Evolutionary conservation across 2,797 vertebrate genomes (phyloP), one percentile per base, ranked within the genome.

Genomic region (Nannoperca australis): DNA sequence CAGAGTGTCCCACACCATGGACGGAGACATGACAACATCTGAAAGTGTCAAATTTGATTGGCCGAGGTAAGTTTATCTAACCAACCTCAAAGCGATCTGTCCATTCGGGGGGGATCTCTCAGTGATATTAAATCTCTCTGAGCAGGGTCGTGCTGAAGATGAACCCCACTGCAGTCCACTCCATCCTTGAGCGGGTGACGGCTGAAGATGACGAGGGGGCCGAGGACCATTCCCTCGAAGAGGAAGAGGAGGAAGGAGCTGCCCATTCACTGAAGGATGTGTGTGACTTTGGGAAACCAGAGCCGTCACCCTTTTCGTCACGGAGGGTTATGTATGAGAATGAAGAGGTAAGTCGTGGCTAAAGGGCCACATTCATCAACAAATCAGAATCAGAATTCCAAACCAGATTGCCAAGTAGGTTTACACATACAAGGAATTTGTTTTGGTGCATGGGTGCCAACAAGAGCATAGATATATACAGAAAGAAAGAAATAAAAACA

Each of bases 301-400:
- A 98, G 27, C 98, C 98, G 0, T 99, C 98, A 0, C 98, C 98
- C 20, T 99, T 99, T 92, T 99, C 98, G 20, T 99, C 98, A 51
- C 96, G 98, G 14, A 95, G 97, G 88, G 98, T 99, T 50, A 99
- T 99, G 98, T 99, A 99, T 93, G 98, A 99, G 86, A 99, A 99
- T 70, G 98, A 99, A 85, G 98, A 99, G 96, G 98, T 99, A 76
- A 36, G 88, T 69, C 4, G 14, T 24, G 4, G 34, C 20, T 34
- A 22, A 44, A 75, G 11, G 15, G 12, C 24, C 38, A 42, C 20
- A 60, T 40, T 59, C 0, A 58, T 58, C 12, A 65, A n/a, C 36
- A 59, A 49, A 49, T 24, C 24, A 27, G 24, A 27, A 27, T 27
- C 24, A 27, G 24, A 27, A 27, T 27, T 27, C 24, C 24, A 2